Evolutionary conservation across 2,113 vertebrate genomes (phyloP), one percentile per base, ranked within the genome.

Genomic region (Sylvia atricapilla): DNA sequence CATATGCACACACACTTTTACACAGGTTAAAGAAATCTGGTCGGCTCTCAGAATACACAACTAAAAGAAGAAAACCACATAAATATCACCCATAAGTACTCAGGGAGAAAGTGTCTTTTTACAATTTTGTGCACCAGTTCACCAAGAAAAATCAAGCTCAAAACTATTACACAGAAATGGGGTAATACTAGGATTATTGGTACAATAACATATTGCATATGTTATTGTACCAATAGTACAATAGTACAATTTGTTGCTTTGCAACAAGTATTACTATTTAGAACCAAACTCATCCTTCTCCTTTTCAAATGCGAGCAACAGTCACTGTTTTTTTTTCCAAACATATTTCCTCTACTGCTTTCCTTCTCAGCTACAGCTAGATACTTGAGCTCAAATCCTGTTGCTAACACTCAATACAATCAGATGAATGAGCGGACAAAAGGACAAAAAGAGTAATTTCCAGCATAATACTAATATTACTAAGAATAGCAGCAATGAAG

Each of bases 61-160:
- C 25, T 79, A 70, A 75, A 87, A 96, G 87, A 96, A 76, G 30
- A 74, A 93, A 75, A 49, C 1, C 3, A 21, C 27, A 84, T 37
- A 59, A 69, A 75, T 6, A 55, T 58, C 49, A 69, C 5, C 10
- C 19, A 37, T 46, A 75, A 9, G 17, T 90, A 81, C 44, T 68
- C 20, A 13, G 67, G 68, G 13, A 1, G 35, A 87, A 72, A 23
- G 5, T 20, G 30, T 0, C 19, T 92, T 95, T 79, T 78, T 68
- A 66, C 39, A 49, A 58, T 83, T 96, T 91, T 77, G n/a, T 28
- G 78, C 79, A 75, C 58, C 31, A 69, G n/a, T 47, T 37, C n/a
- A 89, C 41, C 50, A 73, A 33, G 31, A 82, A 41, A 80, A 91
- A 94, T 50, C 27, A 77, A 95, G 96, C 80, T 97, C 94, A 91